These are phyloP conservation scores for Galerucella nymphaeae DNA, from an alignment of 2,888 invertebrate species.

Conservation along the genomic window DNA sequence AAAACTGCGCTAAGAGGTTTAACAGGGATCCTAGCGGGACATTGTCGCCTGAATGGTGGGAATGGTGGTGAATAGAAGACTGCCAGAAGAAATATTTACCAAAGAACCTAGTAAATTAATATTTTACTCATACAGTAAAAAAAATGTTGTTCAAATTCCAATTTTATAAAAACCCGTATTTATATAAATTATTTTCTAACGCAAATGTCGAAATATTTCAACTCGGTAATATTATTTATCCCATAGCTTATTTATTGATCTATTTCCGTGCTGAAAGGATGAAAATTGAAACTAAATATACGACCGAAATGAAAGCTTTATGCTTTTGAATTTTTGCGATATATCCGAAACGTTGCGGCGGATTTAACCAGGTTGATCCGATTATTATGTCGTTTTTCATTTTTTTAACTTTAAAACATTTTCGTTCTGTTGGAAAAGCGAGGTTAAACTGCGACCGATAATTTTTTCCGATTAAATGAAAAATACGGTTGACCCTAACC, in stretches of 20 bases:
- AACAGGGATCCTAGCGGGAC: too few relatives aligned
- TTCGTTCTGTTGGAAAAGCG: neutral
- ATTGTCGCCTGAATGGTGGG: too few relatives aligned
- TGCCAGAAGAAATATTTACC: too few relatives aligned
- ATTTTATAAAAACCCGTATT: neutral
- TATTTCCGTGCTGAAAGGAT: constrained; percentile 11
- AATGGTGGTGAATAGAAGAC: too few relatives aligned
- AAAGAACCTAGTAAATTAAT: too few relatives aligned
- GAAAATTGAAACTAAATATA: constrained; percentile 8
- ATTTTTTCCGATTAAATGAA: neutral
- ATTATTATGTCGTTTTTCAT: constrained; percentile 4
- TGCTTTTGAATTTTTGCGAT: constrained; percentile 19
- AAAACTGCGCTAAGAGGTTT: too few relatives aligned
- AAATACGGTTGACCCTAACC: neutral
- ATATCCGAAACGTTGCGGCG: neutral
- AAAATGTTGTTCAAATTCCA: neutral
- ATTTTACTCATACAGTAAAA: neutral
- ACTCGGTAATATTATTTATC: neutral
- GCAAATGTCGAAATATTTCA: neutral
- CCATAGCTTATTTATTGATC: constrained; percentile 5
- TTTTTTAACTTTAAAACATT: constrained; percentile 2
- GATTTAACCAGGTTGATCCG: constrained; percentile 10
- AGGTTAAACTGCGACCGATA: neutral
- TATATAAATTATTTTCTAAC: neutral
- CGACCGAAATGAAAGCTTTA: constrained; percentile 8